Conservation (phyloP, 2,113 vertebrate genomes). For the Upupa epops region DNA sequence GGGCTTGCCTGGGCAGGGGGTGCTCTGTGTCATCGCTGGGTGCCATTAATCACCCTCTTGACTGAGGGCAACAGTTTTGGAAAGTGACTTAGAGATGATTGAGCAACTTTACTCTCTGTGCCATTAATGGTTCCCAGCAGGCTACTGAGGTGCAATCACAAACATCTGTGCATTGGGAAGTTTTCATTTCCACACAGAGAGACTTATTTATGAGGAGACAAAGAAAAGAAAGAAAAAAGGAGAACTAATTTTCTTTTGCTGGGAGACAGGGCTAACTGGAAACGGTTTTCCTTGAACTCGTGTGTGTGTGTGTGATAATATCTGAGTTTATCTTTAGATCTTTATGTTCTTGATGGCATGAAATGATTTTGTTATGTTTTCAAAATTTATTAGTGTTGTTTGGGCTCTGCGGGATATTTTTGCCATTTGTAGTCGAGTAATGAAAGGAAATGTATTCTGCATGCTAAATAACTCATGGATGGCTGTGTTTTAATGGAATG, state of each 20-base stretch:
- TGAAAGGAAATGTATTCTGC: background rate
- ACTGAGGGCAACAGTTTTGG: background rate
- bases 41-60: constrained; percentile 26
- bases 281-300: background rate
- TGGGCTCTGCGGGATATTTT: background rate
- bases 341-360: background rate
- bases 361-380: background rate
- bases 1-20: background rate
- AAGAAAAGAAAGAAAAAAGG: background rate
- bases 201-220: background rate
- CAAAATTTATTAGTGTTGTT: background rate
- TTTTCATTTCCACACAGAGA: background rate
- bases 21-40: constrained; percentile 24
- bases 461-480: background rate
- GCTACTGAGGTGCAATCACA: background rate
- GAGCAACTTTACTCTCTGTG: background rate
- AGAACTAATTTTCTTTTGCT: background rate
- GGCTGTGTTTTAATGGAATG: background rate
- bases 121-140: background rate
- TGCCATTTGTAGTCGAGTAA: background rate
- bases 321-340: background rate
- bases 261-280: background rate
- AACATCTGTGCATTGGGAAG: background rate
- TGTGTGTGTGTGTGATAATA: background rate
- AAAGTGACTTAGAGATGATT: background rate